Evolutionary conservation across 2,797 vertebrate species (phyloP), one percentile per base, ranked within the genome.

Genomic region (Chloroceryle amazona): DNA sequence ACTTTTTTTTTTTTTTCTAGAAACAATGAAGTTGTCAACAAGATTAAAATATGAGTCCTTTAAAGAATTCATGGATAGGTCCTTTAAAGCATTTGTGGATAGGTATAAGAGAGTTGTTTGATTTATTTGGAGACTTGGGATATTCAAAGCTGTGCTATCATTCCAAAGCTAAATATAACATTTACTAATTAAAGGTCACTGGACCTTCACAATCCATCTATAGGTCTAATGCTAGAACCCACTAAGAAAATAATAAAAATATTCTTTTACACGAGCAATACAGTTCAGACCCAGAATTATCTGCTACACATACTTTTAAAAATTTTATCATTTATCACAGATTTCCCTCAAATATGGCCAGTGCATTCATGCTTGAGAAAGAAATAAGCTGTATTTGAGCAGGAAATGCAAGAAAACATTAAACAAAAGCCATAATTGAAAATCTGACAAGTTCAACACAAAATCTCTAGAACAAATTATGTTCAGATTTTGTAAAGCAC

Each of bases 101-200:
- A 31, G 25, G 46, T 75, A 57, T 16, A 79, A 44, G 15, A 41
- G n/a, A 89, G 28, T 39, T 65, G 13, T 35, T 65, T 6, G 0
- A 0, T 0, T 1, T 29, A 72, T 90, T 47, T 37, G 0, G n/a
- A 81, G 61, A 14, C 20, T 75, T 0, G 8, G 17, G 20, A 25
- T 37, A 67, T 80, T 62, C 7, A 63, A 47, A 80, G 58, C 5
- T 33, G 8, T 46, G 10, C 21, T 76, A 9, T 22, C 2, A 14
- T 82, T 86, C 71, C 70, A 89, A 89, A 82, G 23, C 6, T 67
- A 61, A 75, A 87, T 29, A 62, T 31, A 81, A 60, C 3, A 39
- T 60, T 73, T 57, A 52, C 6, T 79, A 21, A 75, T 33, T 55
- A 85, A 89, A 91, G 5, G 8, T 44, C 49, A 39, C 10, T 47